Percentiles rank a stretch among this genome's conserved stretches.
phyloP scores from a whole-genome alignment of 2,113 vertebrate genomes.

The Psittacula cyanocephala region DNA sequence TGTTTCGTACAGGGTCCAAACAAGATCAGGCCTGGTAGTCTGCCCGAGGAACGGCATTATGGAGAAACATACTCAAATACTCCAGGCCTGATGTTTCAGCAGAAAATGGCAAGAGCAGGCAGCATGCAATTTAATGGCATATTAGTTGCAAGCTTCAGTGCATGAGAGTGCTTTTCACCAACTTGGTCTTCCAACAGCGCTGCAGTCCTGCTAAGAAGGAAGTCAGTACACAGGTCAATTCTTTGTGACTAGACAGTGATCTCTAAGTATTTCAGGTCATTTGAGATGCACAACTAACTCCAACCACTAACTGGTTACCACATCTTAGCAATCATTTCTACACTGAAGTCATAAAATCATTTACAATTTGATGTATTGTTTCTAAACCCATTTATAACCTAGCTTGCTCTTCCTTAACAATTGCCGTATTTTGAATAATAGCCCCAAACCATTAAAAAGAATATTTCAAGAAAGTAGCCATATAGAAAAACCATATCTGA shows the following conservation, averaged over 20 bases:
- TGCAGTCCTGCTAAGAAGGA: not conserved
- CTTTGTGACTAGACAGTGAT: not conserved
- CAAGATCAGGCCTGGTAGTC: not conserved
- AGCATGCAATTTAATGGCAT: accelerated
- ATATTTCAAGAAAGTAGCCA: not conserved
- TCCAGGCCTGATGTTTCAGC: not conserved
- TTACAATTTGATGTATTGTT: not conserved
- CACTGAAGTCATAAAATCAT: not conserved
- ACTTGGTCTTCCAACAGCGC: not conserved
- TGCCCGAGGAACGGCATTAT: accelerated
- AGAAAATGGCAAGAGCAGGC: not conserved
- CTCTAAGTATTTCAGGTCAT: not conserved
- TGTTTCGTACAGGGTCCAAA: not conserved
- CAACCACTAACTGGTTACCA: not conserved
- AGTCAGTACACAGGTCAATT: not conserved
- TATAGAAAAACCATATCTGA: not conserved
- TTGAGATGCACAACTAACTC: not conserved
- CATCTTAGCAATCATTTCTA: not conserved
- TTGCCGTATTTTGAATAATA: not conserved
- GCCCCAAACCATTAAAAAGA: not conserved
- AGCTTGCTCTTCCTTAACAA: not conserved
- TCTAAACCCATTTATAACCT: not conserved
- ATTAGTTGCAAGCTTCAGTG: not conserved
- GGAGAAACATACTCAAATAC: not conserved
- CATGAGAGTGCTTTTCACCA: not conserved